Conservation (phyloP, 2,797 vertebrate species). For the Halcyon smyrnensis region DNA sequence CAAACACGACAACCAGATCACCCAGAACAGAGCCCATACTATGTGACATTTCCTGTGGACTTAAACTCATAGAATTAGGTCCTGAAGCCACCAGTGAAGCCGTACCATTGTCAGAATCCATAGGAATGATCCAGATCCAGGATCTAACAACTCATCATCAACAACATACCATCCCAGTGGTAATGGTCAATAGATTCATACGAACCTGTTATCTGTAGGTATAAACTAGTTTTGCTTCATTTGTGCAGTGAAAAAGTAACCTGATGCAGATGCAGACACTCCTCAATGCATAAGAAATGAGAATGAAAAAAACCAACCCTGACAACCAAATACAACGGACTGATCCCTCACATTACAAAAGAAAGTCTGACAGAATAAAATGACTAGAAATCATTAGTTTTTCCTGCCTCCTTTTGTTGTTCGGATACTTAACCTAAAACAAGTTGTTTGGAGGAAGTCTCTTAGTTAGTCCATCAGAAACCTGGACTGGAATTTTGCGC, state of each 20-base stretch:
- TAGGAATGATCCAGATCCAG: background rate
- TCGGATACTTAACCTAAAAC: background rate
- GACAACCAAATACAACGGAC: background rate
- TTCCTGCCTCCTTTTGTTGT: background rate
- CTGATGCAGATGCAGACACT: background rate
- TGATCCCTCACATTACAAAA: background rate
- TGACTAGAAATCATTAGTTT: background rate
- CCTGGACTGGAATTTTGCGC: background rate
- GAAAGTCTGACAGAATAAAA: background rate
- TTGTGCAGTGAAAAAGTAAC: background rate
- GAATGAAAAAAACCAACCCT: background rate
- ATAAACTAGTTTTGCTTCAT: background rate
- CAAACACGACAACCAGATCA: background rate
- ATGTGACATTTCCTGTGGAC: background rate
- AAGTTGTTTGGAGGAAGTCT: background rate
- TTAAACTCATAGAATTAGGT: background rate
- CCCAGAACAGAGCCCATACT: background rate
- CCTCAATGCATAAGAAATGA: background rate
- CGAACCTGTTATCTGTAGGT: background rate
- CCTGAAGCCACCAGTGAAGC: background rate
- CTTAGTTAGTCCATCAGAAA: background rate
- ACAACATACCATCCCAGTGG: background rate
- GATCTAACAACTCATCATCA: background rate
- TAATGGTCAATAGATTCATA: rapidly evolving
- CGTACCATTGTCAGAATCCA: background rate